phyloP scores from a whole-genome alignment of 1,140 invertebrate species.

The Pteromalus puparum region DNA sequence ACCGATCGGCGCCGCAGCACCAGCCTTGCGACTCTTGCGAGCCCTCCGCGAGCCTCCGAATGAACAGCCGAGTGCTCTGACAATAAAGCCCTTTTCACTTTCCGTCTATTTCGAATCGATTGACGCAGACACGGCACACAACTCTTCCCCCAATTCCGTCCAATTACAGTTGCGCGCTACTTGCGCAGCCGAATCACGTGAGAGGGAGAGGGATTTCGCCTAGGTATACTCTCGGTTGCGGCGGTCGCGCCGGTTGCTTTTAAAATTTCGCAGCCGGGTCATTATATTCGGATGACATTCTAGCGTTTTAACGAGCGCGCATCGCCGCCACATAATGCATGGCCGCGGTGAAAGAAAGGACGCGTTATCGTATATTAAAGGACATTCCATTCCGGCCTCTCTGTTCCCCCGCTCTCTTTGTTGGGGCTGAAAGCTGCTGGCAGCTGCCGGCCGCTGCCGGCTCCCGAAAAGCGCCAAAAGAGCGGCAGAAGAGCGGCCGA shows the following conservation, averaged over 20 bases:
- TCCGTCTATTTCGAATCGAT: no score
- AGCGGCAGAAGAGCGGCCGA: no score
- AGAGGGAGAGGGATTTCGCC: no score
- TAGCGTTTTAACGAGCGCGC: constrained; percentile 36
- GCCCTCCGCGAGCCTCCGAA: no score
- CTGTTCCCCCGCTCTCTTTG: constrained; percentile 23
- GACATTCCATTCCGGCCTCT: constrained; percentile 40
- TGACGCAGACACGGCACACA: background rate
- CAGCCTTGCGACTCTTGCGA: no score
- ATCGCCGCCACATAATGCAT: background rate
- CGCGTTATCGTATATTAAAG: constrained; percentile 43
- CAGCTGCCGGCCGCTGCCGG: background rate
- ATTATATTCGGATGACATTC: constrained; percentile 24
- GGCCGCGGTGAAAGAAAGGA: constrained; percentile 6
- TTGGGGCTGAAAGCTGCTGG: background rate
- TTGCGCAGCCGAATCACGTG: no score
- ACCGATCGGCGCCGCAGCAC: no score
- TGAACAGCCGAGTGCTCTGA: no score
- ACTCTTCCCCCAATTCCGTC: background rate
- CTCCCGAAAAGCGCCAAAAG: background rate
- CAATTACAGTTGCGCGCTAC: background rate
- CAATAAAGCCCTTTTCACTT: no score
- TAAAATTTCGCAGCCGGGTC: no score
- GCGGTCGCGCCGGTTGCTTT: no score
- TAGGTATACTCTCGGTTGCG: no score